These are phyloP conservation scores for Melanostoma scalare DNA, from an alignment of 2,888 invertebrate species.

Conservation along the genomic window DNA sequence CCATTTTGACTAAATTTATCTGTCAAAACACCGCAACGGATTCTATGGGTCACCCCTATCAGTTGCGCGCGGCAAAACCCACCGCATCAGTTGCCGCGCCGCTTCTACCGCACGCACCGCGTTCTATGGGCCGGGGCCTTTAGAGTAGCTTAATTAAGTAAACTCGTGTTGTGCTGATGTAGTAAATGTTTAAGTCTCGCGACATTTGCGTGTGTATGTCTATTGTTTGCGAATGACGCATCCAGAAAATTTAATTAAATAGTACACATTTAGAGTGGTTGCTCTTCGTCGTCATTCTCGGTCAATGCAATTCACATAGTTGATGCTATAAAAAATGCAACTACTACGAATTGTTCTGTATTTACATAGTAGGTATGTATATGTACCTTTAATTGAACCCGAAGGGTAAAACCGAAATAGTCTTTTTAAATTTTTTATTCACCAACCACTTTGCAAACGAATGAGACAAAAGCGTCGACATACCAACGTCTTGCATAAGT, in stretches of 20 bases:
- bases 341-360: not conserved
- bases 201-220: not conserved
- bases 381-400: conserved; percentile 38
- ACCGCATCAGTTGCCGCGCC: no score
- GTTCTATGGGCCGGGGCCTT: no score
- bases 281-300: conserved; percentile 1
- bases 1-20: no score
- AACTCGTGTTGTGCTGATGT: conserved; percentile 3
- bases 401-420: conserved; percentile 43
- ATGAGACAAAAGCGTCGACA: conserved; percentile 46
- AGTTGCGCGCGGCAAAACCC: no score
- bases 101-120: no score
- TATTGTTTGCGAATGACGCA: conserved; percentile 8
- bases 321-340: conserved; percentile 17
- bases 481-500: conserved; percentile 61
- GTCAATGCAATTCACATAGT: not conserved
- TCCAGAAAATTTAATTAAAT: conserved; percentile 21
- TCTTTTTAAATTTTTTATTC: conserved; percentile 22
- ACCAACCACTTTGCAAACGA: conserved; percentile 21
- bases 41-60: no score
- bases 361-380: conserved; percentile 24
- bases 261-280: not conserved
- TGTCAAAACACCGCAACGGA: no score
- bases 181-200: conserved; percentile 7
- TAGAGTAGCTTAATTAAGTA: conserved; percentile 3